Evolutionary conservation across 92 coral and sea anemone genomes (phyloP).

Genomic region (Montipora capitata): DNA sequence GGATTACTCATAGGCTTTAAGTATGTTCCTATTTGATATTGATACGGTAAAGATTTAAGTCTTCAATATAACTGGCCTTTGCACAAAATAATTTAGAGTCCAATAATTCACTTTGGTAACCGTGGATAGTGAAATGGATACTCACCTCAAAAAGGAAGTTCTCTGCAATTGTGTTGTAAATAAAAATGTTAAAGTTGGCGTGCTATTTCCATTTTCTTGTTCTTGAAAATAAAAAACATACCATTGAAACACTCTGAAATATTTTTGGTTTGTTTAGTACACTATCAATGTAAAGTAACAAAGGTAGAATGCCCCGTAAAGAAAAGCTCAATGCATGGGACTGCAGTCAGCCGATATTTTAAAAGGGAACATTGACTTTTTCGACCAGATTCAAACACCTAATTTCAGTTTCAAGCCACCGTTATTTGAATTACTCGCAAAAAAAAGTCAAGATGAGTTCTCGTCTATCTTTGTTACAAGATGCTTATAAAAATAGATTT

Average conservation of each 20-base stretch:
- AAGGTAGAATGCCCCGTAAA: not conserved
- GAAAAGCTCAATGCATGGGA: not conserved
- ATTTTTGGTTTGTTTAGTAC: not conserved
- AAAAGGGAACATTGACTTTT: no score
- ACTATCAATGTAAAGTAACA: not conserved
- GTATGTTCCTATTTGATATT: not conserved
- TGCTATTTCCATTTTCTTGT: conserved; percentile 13
- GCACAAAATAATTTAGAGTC: conserved; percentile 35
- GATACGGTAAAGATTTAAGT: conserved; percentile 13
- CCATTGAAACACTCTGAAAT: not conserved
- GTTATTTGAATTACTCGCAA: no score
- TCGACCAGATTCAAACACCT: no score
- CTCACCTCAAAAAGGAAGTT: conserved; percentile 29
- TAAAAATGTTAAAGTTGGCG: not conserved
- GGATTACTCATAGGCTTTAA: conserved; percentile 10
- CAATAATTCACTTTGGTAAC: conserved; percentile 37
- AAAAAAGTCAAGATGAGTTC: no score
- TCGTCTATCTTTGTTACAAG: no score
- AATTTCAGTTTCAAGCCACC: no score
- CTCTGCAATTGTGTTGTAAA: conserved; percentile 39
- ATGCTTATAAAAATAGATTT: no score
- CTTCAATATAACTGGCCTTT: not conserved
- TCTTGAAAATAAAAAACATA: not conserved
- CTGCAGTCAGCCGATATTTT: no score
- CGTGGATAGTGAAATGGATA: conserved; percentile 19